Conservation (phyloP, 1,140 invertebrate species). For the Laodelphax striatellus region DNA sequence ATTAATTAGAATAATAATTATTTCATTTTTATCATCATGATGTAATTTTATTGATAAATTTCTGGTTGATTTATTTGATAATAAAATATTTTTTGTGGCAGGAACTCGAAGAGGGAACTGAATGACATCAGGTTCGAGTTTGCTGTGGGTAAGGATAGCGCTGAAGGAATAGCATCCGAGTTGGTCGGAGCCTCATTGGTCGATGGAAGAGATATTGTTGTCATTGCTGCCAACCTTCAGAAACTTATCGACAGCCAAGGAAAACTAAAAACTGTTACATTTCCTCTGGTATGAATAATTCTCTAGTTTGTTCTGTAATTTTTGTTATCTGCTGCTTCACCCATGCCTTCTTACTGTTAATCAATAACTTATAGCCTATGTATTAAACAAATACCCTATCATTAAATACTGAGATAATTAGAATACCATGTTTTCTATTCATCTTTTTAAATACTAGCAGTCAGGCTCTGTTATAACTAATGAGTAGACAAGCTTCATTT, state of each 20-base stretch:
- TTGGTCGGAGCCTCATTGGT: constrained; percentile 89
- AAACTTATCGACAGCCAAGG: constrained; percentile 67
- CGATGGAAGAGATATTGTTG: constrained; percentile 77
- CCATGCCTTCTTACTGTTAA: too few species aligned
- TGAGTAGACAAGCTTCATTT: too few species aligned
- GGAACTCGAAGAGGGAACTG: constrained; percentile 80
- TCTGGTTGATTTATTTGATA: not conserved
- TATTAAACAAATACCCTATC: too few species aligned
- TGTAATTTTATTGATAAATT: too few species aligned
- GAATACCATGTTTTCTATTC: too few species aligned
- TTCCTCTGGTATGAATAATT: constrained; percentile 64
- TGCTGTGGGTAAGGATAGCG: constrained; percentile 78
- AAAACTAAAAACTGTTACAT: constrained; percentile 62
- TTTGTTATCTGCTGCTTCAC: too few species aligned
- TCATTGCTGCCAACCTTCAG: constrained; percentile 84
- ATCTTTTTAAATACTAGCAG: too few species aligned
- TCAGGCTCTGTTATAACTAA: too few species aligned
- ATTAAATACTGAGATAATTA: too few species aligned
- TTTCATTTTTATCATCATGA: too few species aligned
- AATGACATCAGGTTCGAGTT: constrained; percentile 98
- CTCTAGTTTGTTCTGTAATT: not conserved
- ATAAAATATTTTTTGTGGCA: constrained; percentile 19
- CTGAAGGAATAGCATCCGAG: constrained; percentile 89
- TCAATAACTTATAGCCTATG: too few species aligned
- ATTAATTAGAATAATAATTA: too few species aligned